Percentiles rank a stretch among this genome's conserved stretches.
Conservation (phyloP, 2,797 vertebrate genomes). For the Galagoides demidoff region DNA sequence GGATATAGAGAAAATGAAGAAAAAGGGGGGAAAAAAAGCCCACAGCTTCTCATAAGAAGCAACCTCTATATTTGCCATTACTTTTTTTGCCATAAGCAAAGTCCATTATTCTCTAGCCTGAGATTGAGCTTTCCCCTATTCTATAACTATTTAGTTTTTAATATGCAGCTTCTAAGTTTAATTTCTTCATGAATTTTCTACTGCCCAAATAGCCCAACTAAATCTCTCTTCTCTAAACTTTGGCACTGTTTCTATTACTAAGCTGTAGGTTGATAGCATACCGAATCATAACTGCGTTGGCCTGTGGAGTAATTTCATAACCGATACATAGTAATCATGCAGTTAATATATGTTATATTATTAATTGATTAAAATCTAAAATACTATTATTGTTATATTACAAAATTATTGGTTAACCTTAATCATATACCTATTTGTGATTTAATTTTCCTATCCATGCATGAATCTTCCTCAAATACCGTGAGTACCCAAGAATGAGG, state of each 20-base stretch:
- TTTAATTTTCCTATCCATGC: neutral
- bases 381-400: neutral
- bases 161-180: neutral
- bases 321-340: neutral
- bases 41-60: neutral
- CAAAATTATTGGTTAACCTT: neutral
- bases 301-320: neutral
- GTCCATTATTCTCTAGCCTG: neutral
- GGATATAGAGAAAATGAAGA: neutral
- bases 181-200: neutral
- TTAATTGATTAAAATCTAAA: neutral
- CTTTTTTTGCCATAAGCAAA: neutral
- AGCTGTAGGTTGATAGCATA: neutral
- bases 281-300: neutral
- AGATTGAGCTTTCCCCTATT: neutral
- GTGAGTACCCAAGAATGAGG: neutral
- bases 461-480: neutral
- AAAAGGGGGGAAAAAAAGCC: neutral
- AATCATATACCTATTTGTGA: neutral
- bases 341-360: neutral
- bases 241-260: neutral
- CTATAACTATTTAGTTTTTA: neutral
- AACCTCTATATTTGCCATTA: neutral
- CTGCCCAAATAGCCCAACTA: neutral
- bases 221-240: neutral